Conservation (phyloP, 2,888 invertebrate genomes). For the Merodon equestris region DNA sequence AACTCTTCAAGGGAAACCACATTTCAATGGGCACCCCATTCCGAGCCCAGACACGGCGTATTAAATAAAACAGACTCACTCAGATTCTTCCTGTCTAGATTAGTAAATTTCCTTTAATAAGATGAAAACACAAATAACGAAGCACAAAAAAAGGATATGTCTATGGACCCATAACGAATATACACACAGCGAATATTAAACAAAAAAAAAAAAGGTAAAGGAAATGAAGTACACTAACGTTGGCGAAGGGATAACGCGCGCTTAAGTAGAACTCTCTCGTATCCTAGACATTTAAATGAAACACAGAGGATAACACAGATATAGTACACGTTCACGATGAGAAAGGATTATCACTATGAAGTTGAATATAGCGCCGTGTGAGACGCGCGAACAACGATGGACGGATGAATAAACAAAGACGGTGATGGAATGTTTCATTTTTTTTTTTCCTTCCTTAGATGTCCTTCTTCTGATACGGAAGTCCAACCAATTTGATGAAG, state of each 20-base stretch:
- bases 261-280: conserved; percentile 26
- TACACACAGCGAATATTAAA: conserved; percentile 48
- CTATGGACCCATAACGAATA: conserved; percentile 23
- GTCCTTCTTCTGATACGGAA: conserved; percentile 35
- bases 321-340: conserved; percentile 38
- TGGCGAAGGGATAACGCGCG: conserved; percentile 41
- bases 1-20: background rate
- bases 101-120: background rate
- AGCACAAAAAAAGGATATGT: too few relatives aligned
- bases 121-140: too few relatives aligned
- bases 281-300: conserved; percentile 55
- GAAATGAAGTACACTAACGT: too few relatives aligned
- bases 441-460: conserved; percentile 35
- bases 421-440: conserved; percentile 33
- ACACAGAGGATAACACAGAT: conserved; percentile 47
- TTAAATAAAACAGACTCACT: too few relatives aligned
- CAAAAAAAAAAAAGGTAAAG: conserved; percentile 13
- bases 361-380: conserved; percentile 24
- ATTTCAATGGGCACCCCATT: too few relatives aligned
- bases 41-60: too few relatives aligned
- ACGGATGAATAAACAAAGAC: conserved; percentile 40
- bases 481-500: conserved; percentile 35
- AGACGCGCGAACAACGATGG: conserved; percentile 48
- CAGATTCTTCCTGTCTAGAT: background rate
- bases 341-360: conserved; percentile 42